These are phyloP conservation scores for Phylloscopus trochiloides DNA, from an alignment of 2,113 vertebrate genomes.

Conservation along the genomic window DNA sequence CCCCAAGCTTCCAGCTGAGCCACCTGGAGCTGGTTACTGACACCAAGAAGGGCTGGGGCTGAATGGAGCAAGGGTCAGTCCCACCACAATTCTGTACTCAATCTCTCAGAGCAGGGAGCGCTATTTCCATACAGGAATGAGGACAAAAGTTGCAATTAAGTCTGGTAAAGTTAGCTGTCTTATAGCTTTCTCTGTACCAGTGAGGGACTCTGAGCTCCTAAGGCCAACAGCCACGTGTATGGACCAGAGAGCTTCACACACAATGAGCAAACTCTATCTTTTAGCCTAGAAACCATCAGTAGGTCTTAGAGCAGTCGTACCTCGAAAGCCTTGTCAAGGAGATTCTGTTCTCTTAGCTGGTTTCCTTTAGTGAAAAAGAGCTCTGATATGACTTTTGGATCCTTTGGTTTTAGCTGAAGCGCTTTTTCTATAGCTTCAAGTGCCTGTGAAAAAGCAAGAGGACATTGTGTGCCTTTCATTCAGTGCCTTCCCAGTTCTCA, in stretches of 20 bases:
- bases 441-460: conserved; percentile 72
- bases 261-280: neutral
- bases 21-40: neutral
- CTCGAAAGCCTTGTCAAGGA: conserved; percentile 87
- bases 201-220: neutral
- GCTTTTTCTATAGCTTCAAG: conserved; percentile 84
- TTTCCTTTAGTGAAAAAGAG: conserved; percentile 93
- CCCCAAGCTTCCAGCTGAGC: neutral
- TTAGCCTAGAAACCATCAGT: rapidly evolving
- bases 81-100: neutral
- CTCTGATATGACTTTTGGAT: conserved; percentile 84
- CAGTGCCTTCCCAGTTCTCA: neutral
- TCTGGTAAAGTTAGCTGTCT: neutral
- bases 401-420: conserved; percentile 85
- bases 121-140: neutral
- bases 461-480: neutral
- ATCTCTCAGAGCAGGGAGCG: neutral
- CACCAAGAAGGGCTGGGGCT: neutral
- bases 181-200: neutral
- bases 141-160: neutral
- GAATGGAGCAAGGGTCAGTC: neutral
- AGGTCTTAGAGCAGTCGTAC: conserved; percentile 58
- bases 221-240: neutral
- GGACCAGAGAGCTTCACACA: neutral
- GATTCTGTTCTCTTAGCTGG: conserved; percentile 89